A percentile compares a stretch with the other conserved stretches of the same genome.
Evolutionary conservation across 64 coral and sea anemone species (phyloP).

Genomic region (Montipora efflorescens): DNA sequence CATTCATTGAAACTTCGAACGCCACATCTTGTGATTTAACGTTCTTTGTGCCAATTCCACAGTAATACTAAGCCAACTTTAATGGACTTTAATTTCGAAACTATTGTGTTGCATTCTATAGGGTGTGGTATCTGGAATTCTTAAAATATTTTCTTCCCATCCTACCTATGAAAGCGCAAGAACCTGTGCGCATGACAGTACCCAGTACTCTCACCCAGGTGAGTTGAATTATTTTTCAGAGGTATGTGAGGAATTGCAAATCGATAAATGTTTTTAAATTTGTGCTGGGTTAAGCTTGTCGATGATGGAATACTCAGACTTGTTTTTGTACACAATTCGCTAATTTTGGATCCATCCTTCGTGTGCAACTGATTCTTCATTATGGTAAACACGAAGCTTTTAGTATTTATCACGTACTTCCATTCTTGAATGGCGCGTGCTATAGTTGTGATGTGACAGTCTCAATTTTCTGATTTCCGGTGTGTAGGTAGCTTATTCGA

Average conservation of each 20-base stretch:
- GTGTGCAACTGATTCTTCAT: too few species aligned
- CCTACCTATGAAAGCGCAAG: conserved; percentile 32
- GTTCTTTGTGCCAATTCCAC: too few species aligned
- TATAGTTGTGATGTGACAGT: not conserved
- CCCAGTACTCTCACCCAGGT: not conserved
- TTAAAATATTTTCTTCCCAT: conserved; percentile 64
- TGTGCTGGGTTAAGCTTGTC: too few species aligned
- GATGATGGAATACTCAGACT: too few species aligned
- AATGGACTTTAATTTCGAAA: not conserved
- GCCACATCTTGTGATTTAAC: too few species aligned
- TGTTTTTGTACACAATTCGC: too few species aligned
- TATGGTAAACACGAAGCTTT: too few species aligned
- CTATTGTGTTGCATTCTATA: not conserved
- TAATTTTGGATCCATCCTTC: too few species aligned
- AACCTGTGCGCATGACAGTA: too few species aligned
- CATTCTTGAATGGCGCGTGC: not conserved
- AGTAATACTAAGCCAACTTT: not conserved
- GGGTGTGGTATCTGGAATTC: conserved; percentile 70
- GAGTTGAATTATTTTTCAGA: not conserved
- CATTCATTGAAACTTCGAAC: not conserved
- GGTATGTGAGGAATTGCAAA: too few species aligned
- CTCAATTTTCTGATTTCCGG: not conserved
- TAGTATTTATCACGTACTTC: not conserved
- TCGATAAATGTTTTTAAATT: too few species aligned
- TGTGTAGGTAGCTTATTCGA: not conserved